Conservation (phyloP, 2,888 invertebrate species). For the Scelioninae gen. 2 region DNA sequence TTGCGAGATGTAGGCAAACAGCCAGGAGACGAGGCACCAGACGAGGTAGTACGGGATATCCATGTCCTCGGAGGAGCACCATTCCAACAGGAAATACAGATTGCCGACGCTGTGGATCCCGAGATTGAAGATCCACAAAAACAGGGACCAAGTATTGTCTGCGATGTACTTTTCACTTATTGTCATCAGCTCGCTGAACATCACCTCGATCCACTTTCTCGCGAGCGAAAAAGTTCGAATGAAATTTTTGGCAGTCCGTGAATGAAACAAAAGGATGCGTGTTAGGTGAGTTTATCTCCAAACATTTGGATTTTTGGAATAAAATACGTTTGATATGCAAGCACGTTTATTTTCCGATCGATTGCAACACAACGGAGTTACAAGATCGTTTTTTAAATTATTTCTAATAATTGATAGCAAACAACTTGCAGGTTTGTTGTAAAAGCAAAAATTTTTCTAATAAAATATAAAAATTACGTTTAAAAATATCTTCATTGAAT, state of each 20-base stretch:
- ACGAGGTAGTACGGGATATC: conserved; percentile 35
- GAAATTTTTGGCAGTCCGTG: conserved; percentile 4
- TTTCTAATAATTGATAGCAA: no score
- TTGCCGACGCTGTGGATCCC: conserved; percentile 67
- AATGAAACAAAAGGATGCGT: no score
- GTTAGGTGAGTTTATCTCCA: no score
- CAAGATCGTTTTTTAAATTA: no score
- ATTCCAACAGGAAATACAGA: conserved; percentile 66
- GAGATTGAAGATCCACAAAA: conserved; percentile 70
- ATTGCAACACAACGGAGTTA: no score
- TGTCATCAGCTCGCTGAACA: conserved; percentile 67
- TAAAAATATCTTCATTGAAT: no score
- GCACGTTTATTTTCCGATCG: no score
- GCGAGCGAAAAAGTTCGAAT: conserved; percentile 12
- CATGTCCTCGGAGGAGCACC: conserved; percentile 36
- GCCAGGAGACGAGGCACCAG: conserved; percentile 66
- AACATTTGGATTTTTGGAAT: no score
- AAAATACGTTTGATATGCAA: no score
- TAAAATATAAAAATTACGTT: no score
- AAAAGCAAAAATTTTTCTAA: no score
- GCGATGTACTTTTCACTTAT: conserved; percentile 65
- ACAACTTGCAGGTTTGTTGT: no score
- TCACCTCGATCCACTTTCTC: conserved; percentile 67
- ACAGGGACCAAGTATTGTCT: conserved; percentile 65
- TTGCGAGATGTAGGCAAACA: conserved; percentile 63